Base-by-base conservation (phyloP, 1,140 invertebrate genomes). In the Temnothorax longispinosus region DNA sequence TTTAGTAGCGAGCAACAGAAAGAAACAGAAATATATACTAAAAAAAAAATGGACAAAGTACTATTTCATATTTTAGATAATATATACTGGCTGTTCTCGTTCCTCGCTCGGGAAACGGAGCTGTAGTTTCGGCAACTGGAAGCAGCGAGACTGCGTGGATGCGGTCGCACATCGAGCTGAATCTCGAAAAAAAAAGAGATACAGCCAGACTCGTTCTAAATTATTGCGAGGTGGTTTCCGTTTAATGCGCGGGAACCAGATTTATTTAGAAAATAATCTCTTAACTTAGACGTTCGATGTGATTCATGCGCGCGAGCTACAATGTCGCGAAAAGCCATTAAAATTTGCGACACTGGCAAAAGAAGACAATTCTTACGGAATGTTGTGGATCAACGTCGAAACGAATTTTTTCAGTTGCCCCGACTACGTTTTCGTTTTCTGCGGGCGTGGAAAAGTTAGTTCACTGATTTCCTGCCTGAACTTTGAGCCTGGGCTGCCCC, bases 1-100 rank as follows among this genome's bases (percentile, higher is more conserved):
- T 50, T 41, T 58, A 52, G 67, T 84, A 67, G 74, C 52, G 85
- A 82, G 44, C 81, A 60, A 88, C 69, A 58, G 35, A 76, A 80
- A 62, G 65, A 52, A 85, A 58, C 56, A 71, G 67, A 56, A 67
- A 41, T 75, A 41, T 52, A 90, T 81, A 72, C 75, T 27, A 60
- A 65, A 75, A 86, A 86, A 89, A 89, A 90, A 90, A 84, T 90
- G 89, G 89, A 90, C 89, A 90, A 90, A 90, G 88, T 90, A 90
- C 89, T 90, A 90, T 90, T 90, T 89, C 85, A 65, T 85, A 72
- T 90, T 85, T 89, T 69, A 84, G 80, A 84, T 84, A 72, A 82
- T 84, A 84, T 75, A 84, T 75, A 74, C 69, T 84, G 56, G 69
- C 80, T 84, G 69, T 84, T 41, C 80, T 84, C 54, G 80, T 82